phyloP scores from a whole-genome alignment of 1,140 invertebrate species.

The Brachionus asplanchnoidis region DNA sequence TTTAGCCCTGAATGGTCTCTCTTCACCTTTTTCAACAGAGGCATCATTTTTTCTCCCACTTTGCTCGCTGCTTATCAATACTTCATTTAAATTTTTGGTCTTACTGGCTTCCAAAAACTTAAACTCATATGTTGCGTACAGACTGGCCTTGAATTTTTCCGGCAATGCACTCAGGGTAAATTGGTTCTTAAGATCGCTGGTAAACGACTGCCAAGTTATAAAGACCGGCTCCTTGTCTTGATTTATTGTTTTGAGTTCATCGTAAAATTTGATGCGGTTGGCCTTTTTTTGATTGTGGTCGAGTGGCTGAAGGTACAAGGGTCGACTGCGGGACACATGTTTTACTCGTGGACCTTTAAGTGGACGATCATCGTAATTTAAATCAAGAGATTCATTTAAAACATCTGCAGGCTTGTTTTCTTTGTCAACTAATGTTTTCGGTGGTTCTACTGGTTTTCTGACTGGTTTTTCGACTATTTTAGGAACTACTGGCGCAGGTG shows the following conservation, averaged over 20 bases:
- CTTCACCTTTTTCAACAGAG: background rate
- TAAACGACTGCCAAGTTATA: slow-evolving; percentile 33
- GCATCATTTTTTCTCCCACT: background rate
- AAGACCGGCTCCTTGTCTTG: background rate
- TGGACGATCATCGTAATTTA: background rate
- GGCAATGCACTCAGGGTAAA: slow-evolving; percentile 7
- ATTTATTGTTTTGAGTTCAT: background rate
- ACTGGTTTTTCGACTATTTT: background rate
- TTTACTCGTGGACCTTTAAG: slow-evolving; percentile 9
- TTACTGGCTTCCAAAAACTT: background rate
- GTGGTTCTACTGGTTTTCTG: background rate
- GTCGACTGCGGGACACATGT: slow-evolving; percentile 2
- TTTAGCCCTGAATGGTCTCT: background rate
- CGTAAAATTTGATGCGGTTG: background rate
- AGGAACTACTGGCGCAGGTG: background rate
- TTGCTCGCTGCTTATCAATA: background rate
- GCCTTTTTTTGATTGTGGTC: background rate
- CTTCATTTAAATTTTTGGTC: background rate
- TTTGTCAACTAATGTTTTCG: background rate
- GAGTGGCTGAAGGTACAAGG: background rate
- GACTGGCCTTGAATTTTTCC: background rate
- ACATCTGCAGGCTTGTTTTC: background rate
- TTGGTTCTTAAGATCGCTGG: slow-evolving; percentile 17
- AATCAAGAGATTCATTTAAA: background rate
- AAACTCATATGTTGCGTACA: slow-evolving; percentile 17